A percentile compares a stretch with the other conserved stretches of the same genome.
Conservation (phyloP, 2,113 vertebrate species). For the Pundamilia nyererei region DNA sequence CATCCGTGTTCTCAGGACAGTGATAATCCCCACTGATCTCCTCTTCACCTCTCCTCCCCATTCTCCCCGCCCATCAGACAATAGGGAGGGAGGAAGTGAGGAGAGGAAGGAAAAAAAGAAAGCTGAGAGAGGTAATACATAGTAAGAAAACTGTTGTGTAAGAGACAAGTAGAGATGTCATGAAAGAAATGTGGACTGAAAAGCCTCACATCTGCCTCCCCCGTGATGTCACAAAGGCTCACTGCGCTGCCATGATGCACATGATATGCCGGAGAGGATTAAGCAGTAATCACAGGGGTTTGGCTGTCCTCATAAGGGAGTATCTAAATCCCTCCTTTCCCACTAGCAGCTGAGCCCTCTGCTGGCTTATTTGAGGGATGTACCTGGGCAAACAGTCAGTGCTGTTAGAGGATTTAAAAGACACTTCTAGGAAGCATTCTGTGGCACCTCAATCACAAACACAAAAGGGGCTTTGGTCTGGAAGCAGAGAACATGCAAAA, state of each 20-base stretch:
- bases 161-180: not conserved
- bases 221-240: constrained; percentile 46
- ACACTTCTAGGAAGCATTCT: constrained; percentile 14
- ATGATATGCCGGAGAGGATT: constrained; percentile 66
- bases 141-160: not conserved
- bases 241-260: constrained; percentile 51
- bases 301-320: constrained; percentile 53
- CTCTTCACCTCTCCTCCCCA: not conserved
- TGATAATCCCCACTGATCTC: constrained; percentile 64
- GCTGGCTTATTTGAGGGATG: constrained; percentile 33
- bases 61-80: constrained; percentile 9
- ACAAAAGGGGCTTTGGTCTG: not conserved
- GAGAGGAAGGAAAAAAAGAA: not conserved
- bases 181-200: constrained; percentile 15
- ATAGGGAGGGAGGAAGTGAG: not conserved
- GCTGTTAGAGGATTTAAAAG: constrained; percentile 7
- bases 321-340: constrained; percentile 41
- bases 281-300: constrained; percentile 63
- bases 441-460: not conserved
- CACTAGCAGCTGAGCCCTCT: constrained; percentile 51
- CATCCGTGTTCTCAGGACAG: constrained; percentile 53
- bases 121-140: not conserved
- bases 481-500: not conserved
- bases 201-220: constrained; percentile 6
- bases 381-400: constrained; percentile 16